Evolutionary conservation across 2,888 invertebrate genomes (phyloP), one percentile per base, ranked within the genome.

Genomic region (Tanypteryx hageni): DNA sequence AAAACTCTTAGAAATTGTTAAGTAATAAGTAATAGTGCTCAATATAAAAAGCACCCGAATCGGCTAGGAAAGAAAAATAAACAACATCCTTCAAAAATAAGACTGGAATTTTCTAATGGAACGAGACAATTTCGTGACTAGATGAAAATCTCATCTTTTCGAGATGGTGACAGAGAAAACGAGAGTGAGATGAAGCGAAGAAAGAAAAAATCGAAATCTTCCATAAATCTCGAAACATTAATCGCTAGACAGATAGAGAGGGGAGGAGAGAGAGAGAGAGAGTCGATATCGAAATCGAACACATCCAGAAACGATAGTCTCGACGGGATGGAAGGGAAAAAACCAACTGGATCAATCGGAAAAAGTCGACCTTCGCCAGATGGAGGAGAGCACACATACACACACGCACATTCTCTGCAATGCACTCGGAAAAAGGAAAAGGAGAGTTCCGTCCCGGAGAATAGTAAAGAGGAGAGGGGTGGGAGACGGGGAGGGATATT

Each of bases 301-400:
- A 76, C 9, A 27, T 27, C 76, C 76, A 7, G 22, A 22, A 22
- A 76, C 76, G 13, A 27, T 76, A 76, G 44, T 44, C 76, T 76
- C 76, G 76, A 13, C 13, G 13, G 76, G 76, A 76, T 22, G 68
- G 68, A 18, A 22, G 22, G 9, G 68, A 18, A 68, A 68, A 68
- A 18, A n/a, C 44, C 10, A 76, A 22, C 11, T 27, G 22, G 22
- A 76, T 16, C 8, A 44, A 76, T 27, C 27, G 76, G 27, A 76
- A 76, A n/a, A 27, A 27, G 27, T 76, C 76, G 76, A 76, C 76
- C 76, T 76, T 76, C 76, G 76, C 76, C 76, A 76, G 76, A 76
- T 76, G 76, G 22, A 27, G 27, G 27, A 76, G 76, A 76, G 64
- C 10, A 27, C 5, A 11, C 22, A 22, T n/a, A n/a, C n/a, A n/a